These are phyloP conservation scores for Drosophila baimaii DNA, from an alignment of 1,140 invertebrate species.

Conservation along the genomic window DNA sequence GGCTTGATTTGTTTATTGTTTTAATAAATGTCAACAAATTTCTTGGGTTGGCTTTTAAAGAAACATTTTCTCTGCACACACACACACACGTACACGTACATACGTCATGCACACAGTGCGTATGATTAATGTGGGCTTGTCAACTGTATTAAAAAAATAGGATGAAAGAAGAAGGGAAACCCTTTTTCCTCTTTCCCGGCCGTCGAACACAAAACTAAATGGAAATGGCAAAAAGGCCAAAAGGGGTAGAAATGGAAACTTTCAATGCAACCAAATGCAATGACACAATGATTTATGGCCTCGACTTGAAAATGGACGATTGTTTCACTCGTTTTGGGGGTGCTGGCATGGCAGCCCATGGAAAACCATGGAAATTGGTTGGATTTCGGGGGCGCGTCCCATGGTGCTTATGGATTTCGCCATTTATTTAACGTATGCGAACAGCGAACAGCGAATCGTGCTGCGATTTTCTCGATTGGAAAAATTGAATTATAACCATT, in stretches of 20 bases:
- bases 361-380: slow-evolving; percentile 27
- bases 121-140: slow-evolving; percentile 70
- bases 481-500: slow-evolving; percentile 81
- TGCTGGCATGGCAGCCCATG: slow-evolving; percentile 33
- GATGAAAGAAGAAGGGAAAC: slow-evolving; percentile 12
- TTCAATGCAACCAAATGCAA: slow-evolving; percentile 56
- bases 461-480: slow-evolving; percentile 70
- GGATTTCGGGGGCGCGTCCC: slow-evolving; percentile 30
- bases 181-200: slow-evolving; percentile 25
- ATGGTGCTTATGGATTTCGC: slow-evolving; percentile 50
- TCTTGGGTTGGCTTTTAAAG: slow-evolving; percentile 70
- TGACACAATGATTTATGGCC: slow-evolving; percentile 49
- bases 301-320: slow-evolving; percentile 52
- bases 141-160: slow-evolving; percentile 49
- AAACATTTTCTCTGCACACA: slow-evolving; percentile 34
- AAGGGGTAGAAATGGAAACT: slow-evolving; percentile 41
- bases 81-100: not conserved
- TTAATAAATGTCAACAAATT: slow-evolving; percentile 76
- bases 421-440: slow-evolving; percentile 79
- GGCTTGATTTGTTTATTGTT: slow-evolving; percentile 78
- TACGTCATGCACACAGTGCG: slow-evolving; percentile 42
- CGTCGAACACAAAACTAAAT: slow-evolving; percentile 42
- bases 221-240: slow-evolving; percentile 25
- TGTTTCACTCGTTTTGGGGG: slow-evolving; percentile 39
- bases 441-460: slow-evolving; percentile 57